phyloP scores from a whole-genome alignment of 1,140 invertebrate genomes.

The Drosophila punjabiensis region DNA sequence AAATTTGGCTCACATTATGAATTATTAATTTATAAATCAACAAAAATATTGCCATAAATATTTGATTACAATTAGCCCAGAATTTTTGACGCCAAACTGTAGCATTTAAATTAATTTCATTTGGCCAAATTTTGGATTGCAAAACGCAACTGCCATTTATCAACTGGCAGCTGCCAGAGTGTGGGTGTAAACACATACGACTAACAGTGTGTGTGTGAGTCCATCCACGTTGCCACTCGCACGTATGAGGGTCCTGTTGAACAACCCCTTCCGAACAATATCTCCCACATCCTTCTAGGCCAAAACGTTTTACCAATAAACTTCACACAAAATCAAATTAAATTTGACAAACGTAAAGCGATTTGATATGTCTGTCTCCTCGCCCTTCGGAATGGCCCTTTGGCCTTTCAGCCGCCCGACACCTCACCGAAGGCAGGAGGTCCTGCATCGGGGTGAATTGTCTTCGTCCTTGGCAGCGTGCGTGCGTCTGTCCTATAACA shows the following conservation, averaged over 20 bases:
- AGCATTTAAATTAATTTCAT: slow-evolving; percentile 63
- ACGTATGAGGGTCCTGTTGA: slow-evolving; percentile 43
- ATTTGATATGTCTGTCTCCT: slow-evolving; percentile 74
- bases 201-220: neutral
- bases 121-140: slow-evolving; percentile 52
- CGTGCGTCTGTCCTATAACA: slow-evolving; percentile 71
- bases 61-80: slow-evolving; percentile 38
- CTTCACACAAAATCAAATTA: slow-evolving; percentile 84
- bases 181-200: neutral
- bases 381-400: neutral
- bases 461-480: slow-evolving; percentile 37
- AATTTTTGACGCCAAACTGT: slow-evolving; percentile 3
- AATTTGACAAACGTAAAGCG: slow-evolving; percentile 83
- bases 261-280: neutral
- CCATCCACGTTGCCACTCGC: slow-evolving; percentile 46
- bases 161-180: slow-evolving; percentile 20
- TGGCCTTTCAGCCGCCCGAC: slow-evolving; percentile 25
- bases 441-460: slow-evolving; percentile 29
- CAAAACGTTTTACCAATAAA: slow-evolving; percentile 83
- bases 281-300: slow-evolving; percentile 13
- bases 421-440: slow-evolving; percentile 1
- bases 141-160: slow-evolving; percentile 54
- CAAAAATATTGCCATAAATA: slow-evolving; percentile 42
- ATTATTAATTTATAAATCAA: slow-evolving; percentile 33
- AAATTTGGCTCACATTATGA: slow-evolving; percentile 36